phyloP scores from a whole-genome alignment of 2,888 invertebrate genomes.

The Eledona agricola region DNA sequence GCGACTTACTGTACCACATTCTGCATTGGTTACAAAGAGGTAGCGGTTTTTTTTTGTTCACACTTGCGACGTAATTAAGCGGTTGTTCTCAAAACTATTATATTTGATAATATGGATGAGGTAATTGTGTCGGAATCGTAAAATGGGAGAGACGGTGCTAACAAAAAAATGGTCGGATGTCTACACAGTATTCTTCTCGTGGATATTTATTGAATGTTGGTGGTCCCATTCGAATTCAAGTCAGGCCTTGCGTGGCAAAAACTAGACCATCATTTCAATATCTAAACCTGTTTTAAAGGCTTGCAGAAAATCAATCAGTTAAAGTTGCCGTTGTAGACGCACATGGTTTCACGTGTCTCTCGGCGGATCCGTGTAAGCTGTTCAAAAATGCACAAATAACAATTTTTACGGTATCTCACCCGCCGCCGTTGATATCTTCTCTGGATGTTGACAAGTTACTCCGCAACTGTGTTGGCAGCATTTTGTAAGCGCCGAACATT shows the following conservation, averaged over 20 bases:
- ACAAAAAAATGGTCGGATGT: slow-evolving; percentile 33
- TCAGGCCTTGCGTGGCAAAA: slow-evolving; percentile 46
- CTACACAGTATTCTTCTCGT: slow-evolving; percentile 46
- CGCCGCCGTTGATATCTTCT: slow-evolving; percentile 67
- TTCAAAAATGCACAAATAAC: slow-evolving; percentile 1
- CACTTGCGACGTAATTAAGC: too few species aligned
- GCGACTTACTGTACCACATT: too few species aligned
- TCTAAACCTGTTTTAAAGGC: slow-evolving; percentile 54
- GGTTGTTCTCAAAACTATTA: too few species aligned
- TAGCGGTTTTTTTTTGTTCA: too few species aligned
- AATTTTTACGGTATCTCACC: slow-evolving; percentile 61
- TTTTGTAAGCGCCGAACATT: slow-evolving; percentile 74
- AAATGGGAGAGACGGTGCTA: slow-evolving; percentile 4
- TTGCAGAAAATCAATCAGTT: slow-evolving; percentile 47
- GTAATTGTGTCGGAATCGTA: too few species aligned
- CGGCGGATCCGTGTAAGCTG: background rate
- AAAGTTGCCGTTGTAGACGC: slow-evolving; percentile 23
- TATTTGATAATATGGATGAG: too few species aligned
- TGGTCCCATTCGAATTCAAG: slow-evolving; percentile 57
- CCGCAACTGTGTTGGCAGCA: slow-evolving; percentile 77
- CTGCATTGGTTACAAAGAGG: too few species aligned
- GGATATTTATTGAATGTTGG: slow-evolving; percentile 51
- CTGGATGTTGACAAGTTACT: slow-evolving; percentile 72
- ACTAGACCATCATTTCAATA: slow-evolving; percentile 54
- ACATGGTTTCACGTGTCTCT: slow-evolving; percentile 1